phyloP scores from a whole-genome alignment of 2,888 invertebrate species.

The Caradrina clavipalpis region DNA sequence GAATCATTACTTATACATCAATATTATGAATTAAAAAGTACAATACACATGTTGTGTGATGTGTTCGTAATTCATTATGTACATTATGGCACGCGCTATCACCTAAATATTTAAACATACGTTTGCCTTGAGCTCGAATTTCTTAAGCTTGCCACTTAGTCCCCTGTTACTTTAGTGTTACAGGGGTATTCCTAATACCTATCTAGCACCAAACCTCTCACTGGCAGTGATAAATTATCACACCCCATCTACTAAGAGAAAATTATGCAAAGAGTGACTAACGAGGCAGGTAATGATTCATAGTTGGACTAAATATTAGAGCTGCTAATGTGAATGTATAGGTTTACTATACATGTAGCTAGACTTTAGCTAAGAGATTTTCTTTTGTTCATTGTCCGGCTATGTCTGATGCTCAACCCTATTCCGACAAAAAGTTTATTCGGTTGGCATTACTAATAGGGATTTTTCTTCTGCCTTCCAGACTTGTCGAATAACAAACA shows the following conservation, averaged over 20 bases:
- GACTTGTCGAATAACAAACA: slow-evolving; percentile 1
- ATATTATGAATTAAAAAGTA: slow-evolving; percentile 62
- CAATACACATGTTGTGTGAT: slow-evolving; percentile 68
- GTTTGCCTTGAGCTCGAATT: slow-evolving; percentile 12
- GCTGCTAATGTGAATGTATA: neutral
- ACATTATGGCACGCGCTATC: slow-evolving; percentile 66
- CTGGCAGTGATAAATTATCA: slow-evolving; percentile 60
- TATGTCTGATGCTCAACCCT: neutral
- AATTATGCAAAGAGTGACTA: slow-evolving; percentile 44
- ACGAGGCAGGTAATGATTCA: slow-evolving; percentile 8
- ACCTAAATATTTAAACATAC: slow-evolving; percentile 47
- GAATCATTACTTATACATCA: slow-evolving; percentile 48
- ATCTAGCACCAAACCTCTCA: slow-evolving; percentile 66
- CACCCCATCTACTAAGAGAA: slow-evolving; percentile 28
- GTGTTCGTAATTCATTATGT: slow-evolving; percentile 68
- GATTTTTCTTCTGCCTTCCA: slow-evolving; percentile 1
- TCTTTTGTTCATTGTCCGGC: neutral
- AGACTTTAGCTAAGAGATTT: neutral
- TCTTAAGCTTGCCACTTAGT: slow-evolving; percentile 17
- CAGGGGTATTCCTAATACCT: slow-evolving; percentile 36
- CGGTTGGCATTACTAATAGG: slow-evolving; percentile 1
- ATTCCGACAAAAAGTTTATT: neutral
- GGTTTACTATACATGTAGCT: too few relatives aligned
- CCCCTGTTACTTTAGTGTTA: slow-evolving; percentile 21
- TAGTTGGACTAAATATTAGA: neutral